A percentile compares a stretch with the other conserved stretches of the same genome.
Conservation (phyloP, 2,113 vertebrate species). For the Protobothrops mucrosquamatus region DNA sequence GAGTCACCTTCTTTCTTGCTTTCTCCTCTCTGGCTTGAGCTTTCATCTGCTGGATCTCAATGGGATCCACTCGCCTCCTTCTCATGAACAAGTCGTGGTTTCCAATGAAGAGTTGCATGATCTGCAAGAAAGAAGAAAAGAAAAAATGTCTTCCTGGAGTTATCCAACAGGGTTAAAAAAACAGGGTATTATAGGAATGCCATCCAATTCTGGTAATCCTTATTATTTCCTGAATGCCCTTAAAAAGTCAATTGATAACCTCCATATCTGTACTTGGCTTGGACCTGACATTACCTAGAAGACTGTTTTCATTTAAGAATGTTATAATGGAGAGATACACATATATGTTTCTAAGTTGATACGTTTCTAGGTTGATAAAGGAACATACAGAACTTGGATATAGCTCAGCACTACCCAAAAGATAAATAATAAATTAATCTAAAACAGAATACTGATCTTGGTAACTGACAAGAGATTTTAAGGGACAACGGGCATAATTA, state of each 20-base stretch:
- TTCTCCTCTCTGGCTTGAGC: slow-evolving; percentile 90
- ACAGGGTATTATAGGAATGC: background rate
- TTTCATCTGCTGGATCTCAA: slow-evolving; percentile 93
- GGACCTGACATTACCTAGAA: background rate
- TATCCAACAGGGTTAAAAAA: background rate
- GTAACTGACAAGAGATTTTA: background rate
- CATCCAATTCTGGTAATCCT: background rate
- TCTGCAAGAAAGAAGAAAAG: slow-evolving; percentile 61
- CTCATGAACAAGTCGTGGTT: slow-evolving; percentile 91
- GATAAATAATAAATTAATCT: background rate
- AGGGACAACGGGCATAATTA: background rate
- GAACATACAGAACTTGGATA: background rate
- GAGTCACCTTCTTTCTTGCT: slow-evolving; percentile 83
- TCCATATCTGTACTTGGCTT: background rate
- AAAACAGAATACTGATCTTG: background rate
- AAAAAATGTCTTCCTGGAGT: background rate
- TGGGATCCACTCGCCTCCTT: slow-evolving; percentile 88
- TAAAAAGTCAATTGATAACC: background rate
- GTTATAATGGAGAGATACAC: background rate
- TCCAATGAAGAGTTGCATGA: slow-evolving; percentile 87
- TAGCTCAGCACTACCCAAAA: no score
- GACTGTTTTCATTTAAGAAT: background rate
- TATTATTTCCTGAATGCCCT: background rate
- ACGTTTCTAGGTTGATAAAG: background rate
- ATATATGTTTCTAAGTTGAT: background rate